phyloP scores from a whole-genome alignment of 2,797 vertebrate species.

The Apogon hyalosoma region DNA sequence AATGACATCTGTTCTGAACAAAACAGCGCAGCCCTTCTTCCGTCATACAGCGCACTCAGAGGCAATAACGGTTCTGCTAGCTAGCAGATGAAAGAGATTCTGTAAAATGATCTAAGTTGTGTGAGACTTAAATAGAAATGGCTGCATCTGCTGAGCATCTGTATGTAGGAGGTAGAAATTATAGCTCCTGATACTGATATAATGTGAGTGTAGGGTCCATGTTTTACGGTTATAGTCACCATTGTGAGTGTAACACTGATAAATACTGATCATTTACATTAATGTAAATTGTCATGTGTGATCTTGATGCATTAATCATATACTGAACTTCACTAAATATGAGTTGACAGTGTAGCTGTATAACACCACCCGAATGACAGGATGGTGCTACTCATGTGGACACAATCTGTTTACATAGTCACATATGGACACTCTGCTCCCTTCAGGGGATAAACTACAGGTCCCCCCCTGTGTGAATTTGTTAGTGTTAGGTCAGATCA shows the following conservation, averaged over 20 bases:
- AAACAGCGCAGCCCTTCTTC: constrained; percentile 42
- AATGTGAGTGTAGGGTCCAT: constrained; percentile 13
- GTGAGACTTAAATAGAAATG: constrained; percentile 51
- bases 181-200: constrained; percentile 23
- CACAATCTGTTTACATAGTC: too few relatives aligned
- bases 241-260: neutral
- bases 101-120: constrained; percentile 51
- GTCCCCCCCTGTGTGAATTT: too few relatives aligned
- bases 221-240: constrained; percentile 13
- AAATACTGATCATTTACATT: neutral
- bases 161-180: constrained; percentile 19
- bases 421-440: too few relatives aligned
- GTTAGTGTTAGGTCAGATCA: too few relatives aligned
- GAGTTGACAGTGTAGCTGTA: constrained; percentile 1
- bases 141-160: constrained; percentile 68
- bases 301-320: constrained; percentile 2
- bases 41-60: constrained; percentile 35
- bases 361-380: neutral
- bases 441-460: too few relatives aligned
- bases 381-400: too few relatives aligned
- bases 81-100: constrained; percentile 59
- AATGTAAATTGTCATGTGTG: neutral
- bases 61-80: constrained; percentile 50
- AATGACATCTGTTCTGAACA: constrained; percentile 73
- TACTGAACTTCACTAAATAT: neutral